Evolutionary conservation across 2,888 invertebrate genomes (phyloP).

Genomic region (Chrysomela aeneicollis): DNA sequence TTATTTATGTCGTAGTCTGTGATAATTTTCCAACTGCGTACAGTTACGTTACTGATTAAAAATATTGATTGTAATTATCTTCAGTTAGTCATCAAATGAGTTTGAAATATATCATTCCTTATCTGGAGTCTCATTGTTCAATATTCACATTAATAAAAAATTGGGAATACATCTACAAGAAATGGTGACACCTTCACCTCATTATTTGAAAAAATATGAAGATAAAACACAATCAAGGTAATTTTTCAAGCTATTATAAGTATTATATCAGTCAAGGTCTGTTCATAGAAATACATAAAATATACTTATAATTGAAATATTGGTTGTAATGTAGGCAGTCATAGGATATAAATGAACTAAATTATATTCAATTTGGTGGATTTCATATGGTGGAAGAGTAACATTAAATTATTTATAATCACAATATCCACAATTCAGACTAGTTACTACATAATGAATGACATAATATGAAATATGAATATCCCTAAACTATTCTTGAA

Average conservation of each 20-base stretch:
- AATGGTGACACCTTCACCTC: conserved; percentile 6
- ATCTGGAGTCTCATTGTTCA: neutral
- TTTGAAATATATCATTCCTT: neutral
- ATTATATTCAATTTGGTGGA: too few species aligned
- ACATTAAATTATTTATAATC: too few species aligned
- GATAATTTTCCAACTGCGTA: too few species aligned
- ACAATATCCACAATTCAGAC: too few species aligned
- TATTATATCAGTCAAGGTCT: neutral
- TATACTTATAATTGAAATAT: too few species aligned
- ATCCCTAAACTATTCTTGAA: neutral
- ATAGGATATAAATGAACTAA: too few species aligned
- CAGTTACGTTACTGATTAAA: neutral
- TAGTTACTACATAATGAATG: too few species aligned
- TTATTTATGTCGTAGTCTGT: neutral
- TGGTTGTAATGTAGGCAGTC: too few species aligned
- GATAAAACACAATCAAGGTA: conserved; percentile 13
- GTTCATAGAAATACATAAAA: too few species aligned
- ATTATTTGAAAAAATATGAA: conserved; percentile 14
- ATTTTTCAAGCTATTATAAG: neutral
- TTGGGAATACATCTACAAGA: conserved; percentile 1
- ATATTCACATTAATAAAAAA: conserved; percentile 2
- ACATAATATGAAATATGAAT: neutral
- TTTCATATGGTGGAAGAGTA: too few species aligned
- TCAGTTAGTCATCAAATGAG: neutral
- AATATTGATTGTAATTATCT: neutral